A percentile compares a stretch with the other conserved stretches of the same genome.
These are phyloP conservation scores for Lutra lutra DNA, from an alignment of 2,797 vertebrate species.

Conservation along the genomic window DNA sequence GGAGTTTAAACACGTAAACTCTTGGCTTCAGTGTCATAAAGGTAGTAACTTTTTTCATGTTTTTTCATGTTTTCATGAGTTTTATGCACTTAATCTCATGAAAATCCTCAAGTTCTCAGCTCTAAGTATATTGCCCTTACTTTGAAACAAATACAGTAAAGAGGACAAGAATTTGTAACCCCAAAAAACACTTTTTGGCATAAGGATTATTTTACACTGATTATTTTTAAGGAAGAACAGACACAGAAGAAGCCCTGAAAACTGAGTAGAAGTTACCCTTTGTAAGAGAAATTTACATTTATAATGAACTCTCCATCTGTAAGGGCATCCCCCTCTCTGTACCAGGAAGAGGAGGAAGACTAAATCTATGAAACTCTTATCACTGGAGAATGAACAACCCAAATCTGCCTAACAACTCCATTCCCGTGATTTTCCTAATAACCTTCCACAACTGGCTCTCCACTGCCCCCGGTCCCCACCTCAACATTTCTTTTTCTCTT, in stretches of 20 bases:
- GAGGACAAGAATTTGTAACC: not conserved
- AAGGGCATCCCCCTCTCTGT: not conserved
- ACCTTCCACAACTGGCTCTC: not conserved
- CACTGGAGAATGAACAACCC: not conserved
- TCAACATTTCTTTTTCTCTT: not conserved
- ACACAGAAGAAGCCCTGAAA: not conserved
- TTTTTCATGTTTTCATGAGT: not conserved
- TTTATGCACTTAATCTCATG: not conserved
- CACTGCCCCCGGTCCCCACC: no score
- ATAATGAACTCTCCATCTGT: not conserved
- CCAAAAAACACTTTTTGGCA: not conserved
- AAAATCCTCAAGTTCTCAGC: not conserved
- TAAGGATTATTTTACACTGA: not conserved
- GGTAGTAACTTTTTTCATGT: not conserved
- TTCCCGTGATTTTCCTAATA: not conserved
- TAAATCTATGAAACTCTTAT: not conserved
- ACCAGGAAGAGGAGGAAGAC: not conserved
- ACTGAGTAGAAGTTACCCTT: not conserved
- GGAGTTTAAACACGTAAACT: not conserved
- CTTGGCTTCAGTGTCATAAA: not conserved
- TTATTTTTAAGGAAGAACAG: not conserved
- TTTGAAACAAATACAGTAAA: conserved; percentile 26
- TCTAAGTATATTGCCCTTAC: not conserved
- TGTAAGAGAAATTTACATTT: not conserved
- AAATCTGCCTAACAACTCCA: not conserved